Evolutionary conservation across 2,797 vertebrate species (phyloP).

Genomic region (Eremophila alpestris): DNA sequence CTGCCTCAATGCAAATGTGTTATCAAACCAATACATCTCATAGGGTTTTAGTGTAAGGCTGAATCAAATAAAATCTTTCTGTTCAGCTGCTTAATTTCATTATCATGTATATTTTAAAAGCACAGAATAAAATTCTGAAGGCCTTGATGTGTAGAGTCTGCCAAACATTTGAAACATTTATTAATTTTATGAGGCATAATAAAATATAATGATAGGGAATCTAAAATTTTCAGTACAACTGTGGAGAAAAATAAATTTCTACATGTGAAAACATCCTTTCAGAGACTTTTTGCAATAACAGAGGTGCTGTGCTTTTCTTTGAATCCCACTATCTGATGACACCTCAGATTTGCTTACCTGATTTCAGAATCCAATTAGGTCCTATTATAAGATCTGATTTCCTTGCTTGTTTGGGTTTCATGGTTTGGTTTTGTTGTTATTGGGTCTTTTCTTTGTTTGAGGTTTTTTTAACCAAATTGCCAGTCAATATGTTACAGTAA

Average conservation of each 20-base stretch:
- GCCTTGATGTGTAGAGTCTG: slow-evolving; percentile 16
- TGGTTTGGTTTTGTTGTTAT: not conserved
- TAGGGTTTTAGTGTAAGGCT: not conserved
- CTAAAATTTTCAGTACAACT: slow-evolving; percentile 27
- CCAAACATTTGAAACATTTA: slow-evolving; percentile 67
- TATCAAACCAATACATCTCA: not conserved
- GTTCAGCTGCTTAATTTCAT: slow-evolving; percentile 53
- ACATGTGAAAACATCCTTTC: slow-evolving; percentile 71
- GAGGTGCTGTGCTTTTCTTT: slow-evolving; percentile 77
- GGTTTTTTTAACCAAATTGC: slow-evolving; percentile 78
- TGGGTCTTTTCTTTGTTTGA: not conserved
- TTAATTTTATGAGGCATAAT: slow-evolving; percentile 70
- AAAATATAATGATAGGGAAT: slow-evolving; percentile 56
- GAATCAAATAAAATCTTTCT: slow-evolving; percentile 45
- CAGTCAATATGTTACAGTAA: slow-evolving; percentile 83
- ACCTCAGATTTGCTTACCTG: slow-evolving; percentile 71
- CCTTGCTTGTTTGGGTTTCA: not conserved
- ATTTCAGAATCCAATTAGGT: slow-evolving; percentile 75
- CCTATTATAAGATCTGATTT: slow-evolving; percentile 76
- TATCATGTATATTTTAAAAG: slow-evolving; percentile 1
- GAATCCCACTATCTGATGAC: slow-evolving; percentile 69
- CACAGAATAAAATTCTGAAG: slow-evolving; percentile 17
- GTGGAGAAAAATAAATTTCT: slow-evolving; percentile 72
- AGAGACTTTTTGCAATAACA: slow-evolving; percentile 74
- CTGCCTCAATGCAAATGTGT: not conserved